phyloP scores from a whole-genome alignment of 2,113 vertebrate species.

The Rhombomys opimus region DNA sequence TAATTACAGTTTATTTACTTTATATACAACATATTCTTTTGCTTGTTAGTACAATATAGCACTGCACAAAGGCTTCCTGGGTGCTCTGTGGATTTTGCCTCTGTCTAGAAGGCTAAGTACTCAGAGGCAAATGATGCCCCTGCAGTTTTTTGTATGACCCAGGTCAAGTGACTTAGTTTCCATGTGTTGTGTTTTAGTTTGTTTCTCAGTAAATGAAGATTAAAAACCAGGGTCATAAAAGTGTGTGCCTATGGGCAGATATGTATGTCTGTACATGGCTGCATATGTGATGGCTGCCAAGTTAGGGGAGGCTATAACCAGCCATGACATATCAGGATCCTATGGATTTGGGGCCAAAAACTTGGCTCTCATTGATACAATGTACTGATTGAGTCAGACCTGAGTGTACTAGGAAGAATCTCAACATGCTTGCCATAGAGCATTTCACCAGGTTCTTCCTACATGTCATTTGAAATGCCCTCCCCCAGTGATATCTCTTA shows the following conservation, averaged over 20 bases:
- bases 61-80: not conserved
- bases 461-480: not conserved
- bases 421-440: not conserved
- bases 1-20: too few relatives aligned
- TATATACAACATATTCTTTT: not conserved
- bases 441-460: not conserved
- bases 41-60: not conserved
- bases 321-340: not conserved
- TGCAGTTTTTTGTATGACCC: not conserved
- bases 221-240: not conserved
- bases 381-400: not conserved
- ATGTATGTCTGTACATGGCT: not conserved
- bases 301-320: not conserved
- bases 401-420: constrained; percentile 3
- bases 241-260: not conserved
- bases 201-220: constrained; percentile 6
- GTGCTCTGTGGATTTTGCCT: not conserved
- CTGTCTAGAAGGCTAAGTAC: not conserved
- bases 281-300: not conserved
- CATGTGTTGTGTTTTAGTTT: not conserved
- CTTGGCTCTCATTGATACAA: not conserved
- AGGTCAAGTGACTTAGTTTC: not conserved
- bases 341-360: not conserved
- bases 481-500: not conserved
- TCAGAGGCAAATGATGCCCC: not conserved